Conservation (phyloP, 2,797 vertebrate species). For the Sparidentex hasta region DNA sequence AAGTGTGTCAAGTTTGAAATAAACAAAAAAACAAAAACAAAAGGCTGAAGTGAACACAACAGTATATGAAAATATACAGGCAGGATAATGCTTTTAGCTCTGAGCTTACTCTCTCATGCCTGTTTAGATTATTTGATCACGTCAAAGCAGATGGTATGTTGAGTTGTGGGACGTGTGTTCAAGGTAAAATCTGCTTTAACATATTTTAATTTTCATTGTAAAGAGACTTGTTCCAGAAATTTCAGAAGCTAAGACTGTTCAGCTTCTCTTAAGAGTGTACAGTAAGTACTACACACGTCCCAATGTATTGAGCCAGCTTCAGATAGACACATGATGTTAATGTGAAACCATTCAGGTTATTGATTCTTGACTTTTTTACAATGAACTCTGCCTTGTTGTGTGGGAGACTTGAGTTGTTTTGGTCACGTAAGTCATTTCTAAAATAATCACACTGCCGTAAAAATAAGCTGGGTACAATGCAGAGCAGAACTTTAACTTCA, state of each 20-base stretch:
- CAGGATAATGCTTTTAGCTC: neutral
- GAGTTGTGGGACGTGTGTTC: neutral
- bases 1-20: slow-evolving; percentile 10
- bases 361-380: too few species aligned
- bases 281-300: too few species aligned
- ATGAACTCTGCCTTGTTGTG: neutral
- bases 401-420: neutral
- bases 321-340: neutral
- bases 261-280: neutral
- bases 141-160: neutral
- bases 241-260: neutral
- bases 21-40: neutral
- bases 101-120: neutral
- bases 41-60: neutral
- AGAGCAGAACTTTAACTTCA: neutral
- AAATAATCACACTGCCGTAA: neutral
- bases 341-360: neutral
- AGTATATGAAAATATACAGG: neutral
- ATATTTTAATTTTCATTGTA: neutral
- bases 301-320: neutral
- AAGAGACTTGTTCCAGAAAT: neutral
- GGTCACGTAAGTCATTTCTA: neutral
- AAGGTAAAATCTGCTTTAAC: too few species aligned
- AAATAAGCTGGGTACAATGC: neutral
- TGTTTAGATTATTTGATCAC: neutral